Evolutionary conservation across 2,888 invertebrate species (phyloP).

Genomic region (Lochmaea capreae): DNA sequence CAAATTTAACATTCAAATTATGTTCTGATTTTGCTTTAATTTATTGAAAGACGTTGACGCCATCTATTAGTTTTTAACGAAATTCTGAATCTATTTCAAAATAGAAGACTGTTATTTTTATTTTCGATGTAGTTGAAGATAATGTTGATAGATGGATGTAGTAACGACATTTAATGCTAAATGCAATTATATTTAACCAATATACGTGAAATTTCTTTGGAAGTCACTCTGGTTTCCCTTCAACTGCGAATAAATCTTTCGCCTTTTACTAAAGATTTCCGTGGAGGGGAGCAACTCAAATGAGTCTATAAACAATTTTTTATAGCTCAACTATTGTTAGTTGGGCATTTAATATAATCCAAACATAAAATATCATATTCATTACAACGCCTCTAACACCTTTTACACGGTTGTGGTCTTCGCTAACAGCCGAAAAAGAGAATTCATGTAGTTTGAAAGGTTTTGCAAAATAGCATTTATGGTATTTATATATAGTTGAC

Average conservation of each 20-base stretch:
- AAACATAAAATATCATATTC: not conserved
- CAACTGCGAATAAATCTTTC: conserved; percentile 45
- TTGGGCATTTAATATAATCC: conserved; percentile 2
- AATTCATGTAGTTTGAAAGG: too few relatives aligned
- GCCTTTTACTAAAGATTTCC: conserved; percentile 47
- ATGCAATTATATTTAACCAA: not conserved
- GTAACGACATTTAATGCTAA: not conserved
- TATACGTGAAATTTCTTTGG: not conserved
- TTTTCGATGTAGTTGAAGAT: not conserved
- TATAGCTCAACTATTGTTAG: conserved; percentile 18
- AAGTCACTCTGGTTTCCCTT: conserved; percentile 40
- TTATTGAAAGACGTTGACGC: not conserved
- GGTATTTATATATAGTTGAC: too few relatives aligned
- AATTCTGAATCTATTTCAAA: not conserved
- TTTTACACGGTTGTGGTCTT: too few relatives aligned
- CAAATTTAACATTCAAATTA: too few relatives aligned
- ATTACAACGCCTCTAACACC: too few relatives aligned
- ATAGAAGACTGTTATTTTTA: not conserved
- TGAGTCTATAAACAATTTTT: conserved; percentile 38
- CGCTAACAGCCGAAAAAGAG: too few relatives aligned
- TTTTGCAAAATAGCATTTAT: too few relatives aligned
- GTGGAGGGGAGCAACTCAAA: conserved; percentile 41
- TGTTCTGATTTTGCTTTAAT: too few relatives aligned
- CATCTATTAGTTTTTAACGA: not conserved
- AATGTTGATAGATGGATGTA: not conserved